These are phyloP conservation scores for Apteryx owenii DNA, from an alignment of 2,113 vertebrate genomes.

Conservation along the genomic window DNA sequence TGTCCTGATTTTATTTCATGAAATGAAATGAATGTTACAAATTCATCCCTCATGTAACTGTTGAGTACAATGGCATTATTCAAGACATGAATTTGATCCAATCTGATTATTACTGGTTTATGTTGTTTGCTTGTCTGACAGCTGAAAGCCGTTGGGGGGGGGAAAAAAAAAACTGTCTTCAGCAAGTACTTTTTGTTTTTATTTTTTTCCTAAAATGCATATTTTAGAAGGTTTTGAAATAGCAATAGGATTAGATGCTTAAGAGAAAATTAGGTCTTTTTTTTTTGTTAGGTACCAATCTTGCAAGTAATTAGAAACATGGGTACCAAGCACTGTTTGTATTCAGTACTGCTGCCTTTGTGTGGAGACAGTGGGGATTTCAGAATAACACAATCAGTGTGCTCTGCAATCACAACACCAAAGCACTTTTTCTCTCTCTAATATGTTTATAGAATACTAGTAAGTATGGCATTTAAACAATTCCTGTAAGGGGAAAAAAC, in stretches of 20 bases:
- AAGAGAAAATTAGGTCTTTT: constrained; percentile 65
- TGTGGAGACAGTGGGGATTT: constrained; percentile 57
- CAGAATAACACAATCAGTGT: constrained; percentile 20
- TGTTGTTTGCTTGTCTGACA: constrained; percentile 2
- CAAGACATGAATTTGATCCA: background rate
- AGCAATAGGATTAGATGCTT: constrained; percentile 50
- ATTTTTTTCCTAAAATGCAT: constrained; percentile 34
- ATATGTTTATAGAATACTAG: background rate
- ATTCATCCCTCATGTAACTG: background rate
- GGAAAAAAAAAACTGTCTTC: background rate
- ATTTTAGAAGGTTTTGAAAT: constrained; percentile 47
- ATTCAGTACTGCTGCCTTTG: constrained; percentile 46
- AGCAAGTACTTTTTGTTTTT: background rate
- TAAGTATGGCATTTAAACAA: background rate
- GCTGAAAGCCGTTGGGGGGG: background rate
- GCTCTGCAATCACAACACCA: background rate
- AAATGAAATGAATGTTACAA: constrained; percentile 1
- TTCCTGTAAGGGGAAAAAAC: background rate
- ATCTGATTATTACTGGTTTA: background rate
- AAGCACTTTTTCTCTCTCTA: background rate
- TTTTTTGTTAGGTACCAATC: constrained; percentile 54
- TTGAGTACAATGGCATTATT: background rate
- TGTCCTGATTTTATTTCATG: constrained; percentile 22
- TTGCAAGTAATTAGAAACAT: constrained; percentile 45
- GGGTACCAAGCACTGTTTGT: constrained; percentile 49